Percentiles rank a stretch among this genome's conserved stretches.
Conservation (phyloP, 2,888 invertebrate genomes). For the Papilio gigon region DNA sequence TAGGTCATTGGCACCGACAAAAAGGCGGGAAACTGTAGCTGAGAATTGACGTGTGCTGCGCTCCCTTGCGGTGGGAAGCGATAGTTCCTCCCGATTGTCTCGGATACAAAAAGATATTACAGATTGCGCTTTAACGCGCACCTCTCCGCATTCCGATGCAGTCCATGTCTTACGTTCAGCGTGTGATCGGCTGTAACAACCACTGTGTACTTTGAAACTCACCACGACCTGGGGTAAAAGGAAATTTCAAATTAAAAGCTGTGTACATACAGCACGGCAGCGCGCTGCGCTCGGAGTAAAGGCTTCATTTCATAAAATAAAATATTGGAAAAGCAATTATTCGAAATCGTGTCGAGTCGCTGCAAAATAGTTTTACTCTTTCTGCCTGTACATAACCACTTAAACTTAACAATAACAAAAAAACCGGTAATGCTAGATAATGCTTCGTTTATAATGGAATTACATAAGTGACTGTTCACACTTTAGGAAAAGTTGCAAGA, state of each 20-base stretch:
- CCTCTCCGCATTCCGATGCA: constrained; percentile 13
- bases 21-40: constrained; percentile 50
- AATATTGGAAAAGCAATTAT: too few relatives aligned
- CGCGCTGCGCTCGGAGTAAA: too few relatives aligned
- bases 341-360: neutral
- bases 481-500: constrained; percentile 4
- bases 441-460: constrained; percentile 11
- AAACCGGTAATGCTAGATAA: constrained; percentile 11
- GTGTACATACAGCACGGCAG: too few relatives aligned
- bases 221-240: too few relatives aligned
- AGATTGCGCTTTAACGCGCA: constrained; percentile 21
- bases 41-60: constrained; percentile 41
- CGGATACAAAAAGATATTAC: constrained; percentile 16
- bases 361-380: neutral
- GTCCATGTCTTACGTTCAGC: neutral
- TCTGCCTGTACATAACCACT: neutral
- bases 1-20: constrained; percentile 53
- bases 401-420: constrained; percentile 9
- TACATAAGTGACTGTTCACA: constrained; percentile 25
- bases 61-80: constrained; percentile 37
- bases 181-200: neutral
- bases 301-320: too few relatives aligned
- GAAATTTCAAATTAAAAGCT: too few relatives aligned
- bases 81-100: constrained; percentile 38
- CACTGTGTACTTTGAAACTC: too few relatives aligned